Evolutionary conservation across 2,113 vertebrate genomes (phyloP).

Genomic region (Lepus timidus): DNA sequence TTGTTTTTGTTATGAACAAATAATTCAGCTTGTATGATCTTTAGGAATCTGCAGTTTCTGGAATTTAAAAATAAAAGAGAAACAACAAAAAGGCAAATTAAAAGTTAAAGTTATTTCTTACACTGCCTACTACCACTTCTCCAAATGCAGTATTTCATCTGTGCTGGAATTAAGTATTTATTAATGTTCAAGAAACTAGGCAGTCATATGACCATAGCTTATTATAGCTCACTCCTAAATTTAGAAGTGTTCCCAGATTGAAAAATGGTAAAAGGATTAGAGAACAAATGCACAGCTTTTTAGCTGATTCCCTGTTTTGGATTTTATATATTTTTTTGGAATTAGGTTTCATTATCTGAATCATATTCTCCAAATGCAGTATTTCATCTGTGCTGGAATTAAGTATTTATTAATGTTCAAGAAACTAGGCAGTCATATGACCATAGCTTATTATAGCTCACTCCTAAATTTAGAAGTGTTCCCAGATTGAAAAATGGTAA

Average conservation of each 20-base stretch:
- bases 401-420: slow-evolving; percentile 84
- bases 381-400: slow-evolving; percentile 78
- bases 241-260: slow-evolving; percentile 82
- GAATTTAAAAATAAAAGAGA: slow-evolving; percentile 61
- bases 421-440: slow-evolving; percentile 81
- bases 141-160: slow-evolving; percentile 68
- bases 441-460: slow-evolving; percentile 80
- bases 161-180: slow-evolving; percentile 83
- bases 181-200: slow-evolving; percentile 81
- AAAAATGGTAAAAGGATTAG: slow-evolving; percentile 79
- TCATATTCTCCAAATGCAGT: slow-evolving; percentile 52
- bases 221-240: slow-evolving; percentile 83
- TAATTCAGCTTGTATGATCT: slow-evolving; percentile 3
- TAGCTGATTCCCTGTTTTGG: slow-evolving; percentile 70
- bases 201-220: slow-evolving; percentile 80
- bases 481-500: slow-evolving; percentile 82
- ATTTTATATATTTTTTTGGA: slow-evolving; percentile 70
- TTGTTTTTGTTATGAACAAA: slow-evolving; percentile 59
- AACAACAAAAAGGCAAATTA: slow-evolving; percentile 56
- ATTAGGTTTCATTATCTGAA: slow-evolving; percentile 58
- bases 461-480: slow-evolving; percentile 83
- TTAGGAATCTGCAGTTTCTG: slow-evolving; percentile 37
- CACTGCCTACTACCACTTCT: slow-evolving; percentile 15
- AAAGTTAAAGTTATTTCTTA: slow-evolving; percentile 70
- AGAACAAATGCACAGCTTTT: slow-evolving; percentile 81